Conservation (phyloP, 1,140 invertebrate species). For the Pseudomyrmex cubaensis region DNA sequence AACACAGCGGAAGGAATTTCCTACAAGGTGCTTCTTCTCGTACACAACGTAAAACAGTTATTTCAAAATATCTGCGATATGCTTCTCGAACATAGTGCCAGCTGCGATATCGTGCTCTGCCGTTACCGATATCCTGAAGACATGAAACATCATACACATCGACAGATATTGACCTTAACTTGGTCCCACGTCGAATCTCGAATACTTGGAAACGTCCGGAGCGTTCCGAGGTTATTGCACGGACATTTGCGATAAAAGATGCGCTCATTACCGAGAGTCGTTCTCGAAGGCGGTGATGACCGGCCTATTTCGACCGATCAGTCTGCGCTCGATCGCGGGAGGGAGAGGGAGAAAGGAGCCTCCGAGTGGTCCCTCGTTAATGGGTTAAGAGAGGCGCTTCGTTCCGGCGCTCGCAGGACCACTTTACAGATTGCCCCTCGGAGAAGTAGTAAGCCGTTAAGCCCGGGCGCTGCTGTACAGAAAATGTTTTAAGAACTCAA, state of each 20-base stretch:
- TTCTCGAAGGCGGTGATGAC: conserved; percentile 21
- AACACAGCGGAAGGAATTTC: no score
- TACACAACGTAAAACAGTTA: neutral
- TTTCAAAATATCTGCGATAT: neutral
- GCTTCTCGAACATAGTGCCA: neutral
- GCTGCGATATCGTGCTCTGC: neutral
- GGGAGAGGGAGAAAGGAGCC: neutral
- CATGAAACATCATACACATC: conserved; percentile 8
- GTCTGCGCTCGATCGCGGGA: conserved; percentile 60
- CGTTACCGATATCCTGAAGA: neutral
- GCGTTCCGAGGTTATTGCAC: conserved; percentile 29
- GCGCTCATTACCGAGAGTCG: conserved; percentile 58
- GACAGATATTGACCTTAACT: neutral
- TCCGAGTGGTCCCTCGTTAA: conserved; percentile 65
- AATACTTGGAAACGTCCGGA: conserved; percentile 2
- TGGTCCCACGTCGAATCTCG: neutral
- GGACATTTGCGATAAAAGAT: conserved; percentile 65
- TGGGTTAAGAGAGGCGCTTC: conserved; percentile 65
- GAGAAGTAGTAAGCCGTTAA: conserved; percentile 70
- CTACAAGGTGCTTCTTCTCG: no score
- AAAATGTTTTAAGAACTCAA: conserved; percentile 72
- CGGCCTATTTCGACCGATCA: conserved; percentile 62
- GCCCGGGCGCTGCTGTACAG: conserved; percentile 54
- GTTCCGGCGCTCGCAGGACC: conserved; percentile 53
- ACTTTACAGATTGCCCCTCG: conserved; percentile 72